Evolutionary conservation across 1,140 invertebrate genomes (phyloP).

Genomic region (Procambarus clarkii): DNA sequence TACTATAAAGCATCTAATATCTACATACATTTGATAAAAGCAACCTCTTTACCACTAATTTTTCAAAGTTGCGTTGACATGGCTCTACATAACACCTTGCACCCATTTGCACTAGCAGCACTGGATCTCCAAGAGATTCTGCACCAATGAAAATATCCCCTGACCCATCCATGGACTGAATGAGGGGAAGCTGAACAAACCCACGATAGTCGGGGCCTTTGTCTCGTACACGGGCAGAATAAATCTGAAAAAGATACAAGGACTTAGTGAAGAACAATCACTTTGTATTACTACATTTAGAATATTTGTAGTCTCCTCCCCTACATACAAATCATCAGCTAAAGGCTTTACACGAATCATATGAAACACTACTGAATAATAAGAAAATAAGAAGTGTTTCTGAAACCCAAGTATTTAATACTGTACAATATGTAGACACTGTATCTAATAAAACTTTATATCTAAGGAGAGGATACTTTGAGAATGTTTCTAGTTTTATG

Average conservation of each 20-base stretch:
- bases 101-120: constrained; percentile 57
- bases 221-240: constrained; percentile 83
- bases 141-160: constrained; percentile 55
- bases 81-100: constrained; percentile 62
- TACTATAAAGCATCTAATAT: not conserved
- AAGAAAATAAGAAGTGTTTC: too few species aligned
- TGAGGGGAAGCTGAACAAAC: constrained; percentile 84
- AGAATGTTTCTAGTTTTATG: too few species aligned
- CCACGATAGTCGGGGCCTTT: constrained; percentile 84
- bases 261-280: not conserved
- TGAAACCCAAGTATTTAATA: too few species aligned
- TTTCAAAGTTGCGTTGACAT: constrained; percentile 72
- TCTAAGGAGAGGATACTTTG: too few species aligned
- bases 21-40: not conserved
- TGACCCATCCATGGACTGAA: constrained; percentile 49
- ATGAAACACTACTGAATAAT: too few species aligned
- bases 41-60: constrained; percentile 29
- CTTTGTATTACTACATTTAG: not conserved
- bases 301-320: too few species aligned
- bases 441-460: too few species aligned
- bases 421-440: too few species aligned
- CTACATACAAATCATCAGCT: too few species aligned
- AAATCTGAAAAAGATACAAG: constrained; percentile 78
- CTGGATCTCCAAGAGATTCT: constrained; percentile 32
- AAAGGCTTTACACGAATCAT: too few species aligned